phyloP scores from a whole-genome alignment of 2,113 vertebrate genomes.

The Zapornia atra region DNA sequence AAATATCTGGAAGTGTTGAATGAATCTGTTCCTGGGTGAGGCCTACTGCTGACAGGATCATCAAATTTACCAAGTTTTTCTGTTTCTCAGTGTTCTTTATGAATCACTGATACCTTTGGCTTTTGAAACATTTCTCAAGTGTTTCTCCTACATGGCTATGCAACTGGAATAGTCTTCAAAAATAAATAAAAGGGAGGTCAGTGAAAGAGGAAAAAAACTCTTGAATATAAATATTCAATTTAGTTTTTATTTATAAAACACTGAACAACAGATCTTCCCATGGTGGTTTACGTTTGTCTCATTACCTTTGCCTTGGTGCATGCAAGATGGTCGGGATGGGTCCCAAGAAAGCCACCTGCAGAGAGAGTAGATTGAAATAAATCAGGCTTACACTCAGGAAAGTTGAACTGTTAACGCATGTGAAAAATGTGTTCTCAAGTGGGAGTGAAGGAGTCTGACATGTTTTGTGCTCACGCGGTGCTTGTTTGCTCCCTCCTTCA shows the following conservation, averaged over 20 bases:
- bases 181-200: neutral
- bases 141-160: neutral
- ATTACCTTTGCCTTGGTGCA: neutral
- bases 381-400: neutral
- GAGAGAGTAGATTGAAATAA: neutral
- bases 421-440: neutral
- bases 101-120: neutral
- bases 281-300: neutral
- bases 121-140: neutral
- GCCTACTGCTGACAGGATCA: neutral
- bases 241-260: neutral
- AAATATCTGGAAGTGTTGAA: no score
- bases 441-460: rapidly evolving
- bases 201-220: neutral
- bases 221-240: neutral
- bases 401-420: neutral
- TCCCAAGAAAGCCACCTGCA: neutral
- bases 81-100: neutral
- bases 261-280: no score
- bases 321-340: neutral
- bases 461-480: no score
- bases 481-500: neutral
- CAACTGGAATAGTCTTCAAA: neutral
- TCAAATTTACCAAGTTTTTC: neutral
- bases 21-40: neutral